Percentiles rank a stretch among this genome's conserved stretches.
Conservation (phyloP, 2,113 vertebrate species). For the chimpanzee (Pan troglodytes) region NHGRI_mPanTro3-v2.1_pri NC_072398.2:95641501-95642000, state of each 20-base stretch:
- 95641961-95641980: background rate
- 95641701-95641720: background rate
- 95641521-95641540: background rate
- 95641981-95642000: background rate
- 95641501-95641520: background rate
- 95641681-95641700: background rate
- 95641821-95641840: constrained; percentile 82
- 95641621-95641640: background rate
- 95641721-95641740: fast-evolving
- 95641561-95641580: background rate
- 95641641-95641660: background rate
- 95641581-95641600: background rate
- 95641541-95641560: background rate
- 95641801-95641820: constrained; percentile 83
- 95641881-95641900: constrained; percentile 84
- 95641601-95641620: background rate
- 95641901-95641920: constrained; percentile 80
- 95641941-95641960: background rate
- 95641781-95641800: constrained; percentile 73
- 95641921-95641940: constrained; percentile 80
- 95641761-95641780: constrained; percentile 50
- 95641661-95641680: background rate
- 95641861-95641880: constrained; percentile 82
- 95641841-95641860: constrained; percentile 87
- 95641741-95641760: background rate